phyloP scores from a whole-genome alignment of 2,113 vertebrate genomes.

The Oryzias celebensis region DNA sequence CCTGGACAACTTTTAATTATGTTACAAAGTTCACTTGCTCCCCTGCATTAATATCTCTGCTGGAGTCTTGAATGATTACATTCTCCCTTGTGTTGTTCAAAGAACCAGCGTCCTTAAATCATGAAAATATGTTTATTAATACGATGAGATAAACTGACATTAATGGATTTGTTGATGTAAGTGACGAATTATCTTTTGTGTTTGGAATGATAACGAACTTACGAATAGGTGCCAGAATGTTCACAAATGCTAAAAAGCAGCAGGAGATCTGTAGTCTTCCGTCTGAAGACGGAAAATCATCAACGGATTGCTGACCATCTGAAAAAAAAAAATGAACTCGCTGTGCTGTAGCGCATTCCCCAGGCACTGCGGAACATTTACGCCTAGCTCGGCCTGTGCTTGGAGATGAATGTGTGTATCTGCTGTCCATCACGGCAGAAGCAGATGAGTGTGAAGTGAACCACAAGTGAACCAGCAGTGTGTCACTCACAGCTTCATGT shows the following conservation, averaged over 20 bases:
- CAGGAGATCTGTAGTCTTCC: slow-evolving; percentile 24
- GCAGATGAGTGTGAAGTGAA: slow-evolving; percentile 64
- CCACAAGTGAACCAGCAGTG: slow-evolving; percentile 45
- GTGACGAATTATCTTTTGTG: slow-evolving; percentile 33
- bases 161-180: slow-evolving; percentile 38
- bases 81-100: slow-evolving; percentile 33
- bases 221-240: slow-evolving; percentile 26
- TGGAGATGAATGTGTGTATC: slow-evolving; percentile 39
- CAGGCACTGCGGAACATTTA: slow-evolving; percentile 50
- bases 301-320: slow-evolving; percentile 38
- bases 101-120: slow-evolving; percentile 27
- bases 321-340: slow-evolving; percentile 39
- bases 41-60: slow-evolving; percentile 59
- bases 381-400: slow-evolving; percentile 52
- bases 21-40: slow-evolving; percentile 67
- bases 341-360: slow-evolving; percentile 35
- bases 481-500: slow-evolving; percentile 56
- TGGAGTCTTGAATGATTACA: slow-evolving; percentile 53
- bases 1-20: slow-evolving; percentile 75
- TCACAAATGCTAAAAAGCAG: slow-evolving; percentile 31
- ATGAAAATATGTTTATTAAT: slow-evolving; percentile 50
- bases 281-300: slow-evolving; percentile 31
- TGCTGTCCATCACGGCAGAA: slow-evolving; percentile 56
- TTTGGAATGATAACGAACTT: slow-evolving; percentile 40
- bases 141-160: slow-evolving; percentile 41